These are phyloP conservation scores for Shargacucullia verbasci DNA, from an alignment of 2,888 invertebrate genomes.

Conservation along the genomic window DNA sequence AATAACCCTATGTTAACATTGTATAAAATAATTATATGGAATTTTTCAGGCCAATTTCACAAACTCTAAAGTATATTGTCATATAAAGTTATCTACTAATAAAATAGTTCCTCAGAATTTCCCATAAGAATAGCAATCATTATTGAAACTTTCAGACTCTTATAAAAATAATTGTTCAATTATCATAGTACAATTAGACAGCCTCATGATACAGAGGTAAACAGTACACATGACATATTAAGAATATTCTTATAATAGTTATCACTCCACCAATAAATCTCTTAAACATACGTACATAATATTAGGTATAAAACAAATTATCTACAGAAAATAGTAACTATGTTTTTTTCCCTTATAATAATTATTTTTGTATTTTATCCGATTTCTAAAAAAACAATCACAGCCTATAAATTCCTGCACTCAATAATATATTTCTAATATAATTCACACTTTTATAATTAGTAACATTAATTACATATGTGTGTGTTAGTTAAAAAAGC, in stretches of 20 bases:
- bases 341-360: neutral
- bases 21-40: too few species aligned
- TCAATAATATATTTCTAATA: constrained; percentile 3
- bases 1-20: too few species aligned
- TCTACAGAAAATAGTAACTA: too few species aligned
- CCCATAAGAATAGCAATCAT: too few species aligned
- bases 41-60: neutral
- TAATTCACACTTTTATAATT: neutral
- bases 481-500: too few species aligned
- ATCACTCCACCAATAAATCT: too few species aligned
- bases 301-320: too few species aligned
- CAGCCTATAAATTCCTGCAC: constrained; percentile 30
- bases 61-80: neutral
- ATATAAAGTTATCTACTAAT: neutral
- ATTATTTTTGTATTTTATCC: constrained; percentile 9
- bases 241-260: too few species aligned
- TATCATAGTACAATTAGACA: constrained; percentile 4
- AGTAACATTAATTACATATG: too few species aligned
- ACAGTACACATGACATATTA: too few species aligned
- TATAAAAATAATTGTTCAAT: neutral
- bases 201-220: constrained; percentile 22
- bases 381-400: constrained; percentile 22
- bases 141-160: constrained; percentile 5
- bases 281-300: too few species aligned
- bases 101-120: neutral